Conservation (phyloP, 2,113 vertebrate species). For the Corythoichthys haematopterus region DNA sequence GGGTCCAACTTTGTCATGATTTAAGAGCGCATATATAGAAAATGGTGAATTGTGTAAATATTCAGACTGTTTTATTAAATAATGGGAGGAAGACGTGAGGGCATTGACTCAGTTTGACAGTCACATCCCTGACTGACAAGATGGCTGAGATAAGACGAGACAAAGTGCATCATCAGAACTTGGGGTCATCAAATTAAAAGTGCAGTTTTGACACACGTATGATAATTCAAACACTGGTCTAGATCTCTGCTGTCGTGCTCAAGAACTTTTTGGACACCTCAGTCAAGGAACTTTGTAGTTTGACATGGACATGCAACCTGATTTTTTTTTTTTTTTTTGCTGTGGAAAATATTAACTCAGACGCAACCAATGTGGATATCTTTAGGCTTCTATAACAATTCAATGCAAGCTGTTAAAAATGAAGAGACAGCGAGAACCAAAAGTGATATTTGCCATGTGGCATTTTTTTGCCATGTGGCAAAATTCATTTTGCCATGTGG, state of each 20-base stretch:
- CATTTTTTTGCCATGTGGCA: too few relatives aligned
- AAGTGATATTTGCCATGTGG: too few relatives aligned
- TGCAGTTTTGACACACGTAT: slow-evolving; percentile 13
- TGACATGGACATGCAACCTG: too few relatives aligned
- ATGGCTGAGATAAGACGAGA: slow-evolving; percentile 59
- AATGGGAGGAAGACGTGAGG: slow-evolving; percentile 24
- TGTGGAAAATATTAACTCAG: too few relatives aligned
- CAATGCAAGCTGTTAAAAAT: too few relatives aligned
- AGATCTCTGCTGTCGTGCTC: slow-evolving; percentile 15
- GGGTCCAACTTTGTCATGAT: background rate
- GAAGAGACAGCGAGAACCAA: too few relatives aligned
- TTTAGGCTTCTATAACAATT: too few relatives aligned
- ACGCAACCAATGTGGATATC: too few relatives aligned
- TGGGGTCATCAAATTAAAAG: slow-evolving; percentile 32
- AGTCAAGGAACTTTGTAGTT: background rate
- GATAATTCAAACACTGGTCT: slow-evolving; percentile 20
- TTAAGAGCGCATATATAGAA: background rate
- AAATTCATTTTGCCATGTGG: too few relatives aligned
- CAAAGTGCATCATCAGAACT: slow-evolving; percentile 51
- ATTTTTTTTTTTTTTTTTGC: background rate
- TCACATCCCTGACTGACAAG: slow-evolving; percentile 60
- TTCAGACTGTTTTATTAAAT: slow-evolving; percentile 52
- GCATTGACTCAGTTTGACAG: slow-evolving; percentile 57
- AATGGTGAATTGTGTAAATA: slow-evolving; percentile 40
- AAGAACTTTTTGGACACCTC: slow-evolving; percentile 1